A percentile compares a stretch with the other conserved stretches of the same genome.
phyloP scores from a whole-genome alignment of 2,888 invertebrate species.

The Aphodius granarius region DNA sequence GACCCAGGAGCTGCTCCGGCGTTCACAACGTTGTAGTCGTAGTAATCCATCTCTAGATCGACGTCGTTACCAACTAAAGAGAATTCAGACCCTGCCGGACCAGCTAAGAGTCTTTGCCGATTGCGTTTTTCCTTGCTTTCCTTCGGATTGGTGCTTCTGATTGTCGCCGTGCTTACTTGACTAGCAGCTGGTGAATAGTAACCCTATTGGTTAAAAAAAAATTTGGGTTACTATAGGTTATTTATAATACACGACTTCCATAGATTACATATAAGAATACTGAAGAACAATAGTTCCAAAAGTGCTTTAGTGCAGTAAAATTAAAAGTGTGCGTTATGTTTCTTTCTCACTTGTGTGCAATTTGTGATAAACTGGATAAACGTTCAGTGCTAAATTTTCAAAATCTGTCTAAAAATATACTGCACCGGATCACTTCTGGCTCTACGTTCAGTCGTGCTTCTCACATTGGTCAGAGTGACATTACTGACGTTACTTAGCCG shows the following conservation, averaged over 20 bases:
- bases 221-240: neutral
- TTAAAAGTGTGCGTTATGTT: neutral
- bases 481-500: slow-evolving; percentile 59
- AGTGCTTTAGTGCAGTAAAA: slow-evolving; percentile 44
- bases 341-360: too few species aligned
- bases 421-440: slow-evolving; percentile 54
- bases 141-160: slow-evolving; percentile 67
- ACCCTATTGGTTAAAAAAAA: slow-evolving; percentile 55
- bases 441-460: slow-evolving; percentile 45
- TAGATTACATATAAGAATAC: neutral
- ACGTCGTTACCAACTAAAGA: slow-evolving; percentile 72
- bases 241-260: slow-evolving; percentile 20
- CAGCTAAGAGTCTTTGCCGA: slow-evolving; percentile 66
- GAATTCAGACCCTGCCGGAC: slow-evolving; percentile 69
- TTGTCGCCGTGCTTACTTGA: slow-evolving; percentile 66
- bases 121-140: slow-evolving; percentile 80
- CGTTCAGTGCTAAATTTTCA: neutral
- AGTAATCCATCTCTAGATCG: slow-evolving; percentile 84
- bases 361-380: too few species aligned
- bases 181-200: slow-evolving; percentile 73
- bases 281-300: slow-evolving; percentile 36
- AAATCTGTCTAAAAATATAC: slow-evolving; percentile 18
- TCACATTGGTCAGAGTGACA: slow-evolving; percentile 66
- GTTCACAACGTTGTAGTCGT: slow-evolving; percentile 86
- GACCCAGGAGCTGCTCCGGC: slow-evolving; percentile 83